phyloP scores from a whole-genome alignment of 2,113 vertebrate species.

The Microcebus griseorufus region DNA sequence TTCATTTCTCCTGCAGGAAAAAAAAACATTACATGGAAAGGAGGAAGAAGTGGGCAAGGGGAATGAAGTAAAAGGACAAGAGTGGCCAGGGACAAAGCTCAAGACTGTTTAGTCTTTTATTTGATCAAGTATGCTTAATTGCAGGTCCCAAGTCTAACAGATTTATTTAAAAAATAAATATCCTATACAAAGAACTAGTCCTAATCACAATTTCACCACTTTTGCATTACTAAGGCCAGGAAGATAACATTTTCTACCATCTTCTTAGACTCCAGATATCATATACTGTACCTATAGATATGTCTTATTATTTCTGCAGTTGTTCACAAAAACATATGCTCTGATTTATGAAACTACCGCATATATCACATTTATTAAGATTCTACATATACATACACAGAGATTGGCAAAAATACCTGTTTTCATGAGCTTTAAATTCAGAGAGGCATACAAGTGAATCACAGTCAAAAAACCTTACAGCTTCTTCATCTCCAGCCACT shows the following conservation, averaged over 20 bases:
- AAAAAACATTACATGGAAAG: neutral
- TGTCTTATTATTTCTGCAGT: neutral
- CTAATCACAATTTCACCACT: neutral
- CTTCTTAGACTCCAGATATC: neutral
- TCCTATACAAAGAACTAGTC: neutral
- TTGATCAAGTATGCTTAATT: neutral
- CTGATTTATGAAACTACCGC: neutral
- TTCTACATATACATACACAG: neutral
- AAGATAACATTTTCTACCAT: neutral
- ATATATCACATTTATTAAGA: neutral
- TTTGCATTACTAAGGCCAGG: neutral
- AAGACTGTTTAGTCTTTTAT: neutral
- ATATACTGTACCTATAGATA: too few species aligned
- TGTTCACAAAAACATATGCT: neutral
- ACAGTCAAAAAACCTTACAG: conserved; percentile 89
- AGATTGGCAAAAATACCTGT: conserved; percentile 87
- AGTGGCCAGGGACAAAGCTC: neutral
- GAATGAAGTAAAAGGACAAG: neutral
- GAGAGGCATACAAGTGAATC: conserved; percentile 87
- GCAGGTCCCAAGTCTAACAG: neutral
- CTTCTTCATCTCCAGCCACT: conserved; percentile 93
- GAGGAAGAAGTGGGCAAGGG: neutral
- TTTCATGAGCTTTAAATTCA: conserved; percentile 97
- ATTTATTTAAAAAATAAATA: neutral
- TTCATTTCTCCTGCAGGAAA: neutral